Percentiles rank a stretch among this genome's conserved stretches.
Conservation (phyloP, 2,888 invertebrate genomes). For the Scrobipalpa costella region DNA sequence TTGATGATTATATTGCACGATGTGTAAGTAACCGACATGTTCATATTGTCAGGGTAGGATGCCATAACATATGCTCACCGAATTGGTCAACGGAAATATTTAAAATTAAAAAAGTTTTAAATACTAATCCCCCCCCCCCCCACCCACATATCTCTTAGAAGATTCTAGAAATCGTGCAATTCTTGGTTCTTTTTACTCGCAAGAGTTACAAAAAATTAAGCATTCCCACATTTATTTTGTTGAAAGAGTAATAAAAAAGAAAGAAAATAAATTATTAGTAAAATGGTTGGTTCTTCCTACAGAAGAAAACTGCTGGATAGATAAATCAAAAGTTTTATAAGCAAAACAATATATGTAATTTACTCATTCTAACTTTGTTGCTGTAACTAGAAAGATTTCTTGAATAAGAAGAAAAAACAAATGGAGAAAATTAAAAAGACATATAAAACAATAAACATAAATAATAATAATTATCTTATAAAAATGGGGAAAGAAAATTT, state of each 20-base stretch:
- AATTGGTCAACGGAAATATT: conserved; percentile 48
- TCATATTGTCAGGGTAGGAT: no score
- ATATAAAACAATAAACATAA: not conserved
- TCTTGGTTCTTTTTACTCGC: not conserved
- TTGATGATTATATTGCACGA: no score
- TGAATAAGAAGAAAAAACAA: not conserved
- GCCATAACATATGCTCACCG: no score
- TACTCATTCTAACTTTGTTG: not conserved
- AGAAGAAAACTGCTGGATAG: conserved; percentile 35
- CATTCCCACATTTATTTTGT: not conserved
- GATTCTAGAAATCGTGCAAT: not conserved
- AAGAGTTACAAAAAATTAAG: conserved; percentile 1
- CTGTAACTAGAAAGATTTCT: not conserved
- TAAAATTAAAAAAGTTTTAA: conserved; percentile 37
- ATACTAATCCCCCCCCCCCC: conserved; percentile 35
- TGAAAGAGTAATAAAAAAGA: conserved; percentile 4
- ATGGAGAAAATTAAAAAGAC: not conserved
- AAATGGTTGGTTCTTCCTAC: conserved; percentile 29
- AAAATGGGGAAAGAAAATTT: no score
- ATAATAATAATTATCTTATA: no score
- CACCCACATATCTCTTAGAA: not conserved
- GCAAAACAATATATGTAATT: not conserved
- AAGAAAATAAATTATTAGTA: conserved; percentile 26
- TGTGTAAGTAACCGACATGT: no score
- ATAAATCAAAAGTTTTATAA: conserved; percentile 19